Conservation (phyloP, 2,113 vertebrate species). For the Pogonocichla stellata region DNA sequence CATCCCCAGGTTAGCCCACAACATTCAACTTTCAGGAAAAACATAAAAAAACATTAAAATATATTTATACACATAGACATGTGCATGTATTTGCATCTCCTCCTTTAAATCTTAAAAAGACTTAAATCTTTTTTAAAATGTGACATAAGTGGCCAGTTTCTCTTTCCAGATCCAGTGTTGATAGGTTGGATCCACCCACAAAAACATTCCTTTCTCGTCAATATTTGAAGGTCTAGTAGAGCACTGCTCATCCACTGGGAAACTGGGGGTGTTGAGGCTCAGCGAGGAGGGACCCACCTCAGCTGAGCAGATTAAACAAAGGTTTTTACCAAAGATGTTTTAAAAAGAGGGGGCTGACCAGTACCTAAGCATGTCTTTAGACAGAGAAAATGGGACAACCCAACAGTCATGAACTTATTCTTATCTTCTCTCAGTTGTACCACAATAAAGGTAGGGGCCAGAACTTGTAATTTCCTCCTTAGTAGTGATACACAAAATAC, state of each 20-base stretch:
- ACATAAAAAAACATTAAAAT: background rate
- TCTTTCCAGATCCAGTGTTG: background rate
- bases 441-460: background rate
- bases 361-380: slow-evolving; percentile 22
- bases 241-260: background rate
- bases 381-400: background rate
- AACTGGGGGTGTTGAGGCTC: background rate
- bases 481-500: background rate
- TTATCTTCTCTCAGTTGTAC: background rate
- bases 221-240: background rate
- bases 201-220: background rate
- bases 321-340: background rate
- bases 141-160: background rate
- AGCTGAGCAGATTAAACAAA: background rate
- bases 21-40: background rate
- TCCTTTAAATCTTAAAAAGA: background rate
- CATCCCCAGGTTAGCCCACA: background rate
- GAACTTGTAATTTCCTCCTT: background rate
- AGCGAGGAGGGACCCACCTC: rapidly evolving
- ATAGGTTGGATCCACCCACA: background rate
- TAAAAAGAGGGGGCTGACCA: background rate
- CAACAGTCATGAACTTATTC: background rate
- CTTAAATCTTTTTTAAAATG: background rate
- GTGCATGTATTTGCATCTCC: background rate
- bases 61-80: background rate